These are phyloP conservation scores for Chaetophractus vellerosus DNA, from an alignment of 2,797 vertebrate species.

Conservation along the genomic window DNA sequence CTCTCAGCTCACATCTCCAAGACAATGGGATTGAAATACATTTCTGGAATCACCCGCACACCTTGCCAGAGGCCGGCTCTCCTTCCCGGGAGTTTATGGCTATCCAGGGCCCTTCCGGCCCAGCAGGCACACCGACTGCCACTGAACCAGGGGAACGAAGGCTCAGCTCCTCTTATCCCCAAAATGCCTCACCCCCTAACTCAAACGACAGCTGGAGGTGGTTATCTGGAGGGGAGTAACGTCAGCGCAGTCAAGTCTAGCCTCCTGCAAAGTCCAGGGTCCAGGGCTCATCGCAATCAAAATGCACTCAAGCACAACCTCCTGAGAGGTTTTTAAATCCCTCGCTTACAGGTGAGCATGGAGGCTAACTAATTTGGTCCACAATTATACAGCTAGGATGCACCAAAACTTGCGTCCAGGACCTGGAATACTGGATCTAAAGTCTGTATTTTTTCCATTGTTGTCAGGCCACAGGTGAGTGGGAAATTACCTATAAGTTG, in stretches of 20 bases:
- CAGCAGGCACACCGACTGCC: neutral
- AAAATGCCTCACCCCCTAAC: no score
- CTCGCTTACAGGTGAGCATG: neutral
- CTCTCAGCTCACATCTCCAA: neutral
- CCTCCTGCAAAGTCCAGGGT: neutral
- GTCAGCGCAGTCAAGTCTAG: neutral
- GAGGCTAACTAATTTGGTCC: no score
- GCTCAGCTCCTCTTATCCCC: neutral
- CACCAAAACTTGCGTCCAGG: neutral
- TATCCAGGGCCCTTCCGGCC: neutral
- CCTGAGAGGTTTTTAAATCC: neutral
- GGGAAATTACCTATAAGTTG: neutral
- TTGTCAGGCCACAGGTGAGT: neutral
- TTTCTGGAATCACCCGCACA: neutral
- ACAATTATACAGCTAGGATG: neutral
- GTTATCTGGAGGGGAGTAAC: neutral
- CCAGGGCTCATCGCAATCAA: neutral
- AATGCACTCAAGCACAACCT: slow-evolving; percentile 19
- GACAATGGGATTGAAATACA: neutral
- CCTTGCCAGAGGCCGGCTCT: neutral
- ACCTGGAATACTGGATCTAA: neutral
- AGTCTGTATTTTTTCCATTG: neutral
- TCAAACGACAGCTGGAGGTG: neutral
- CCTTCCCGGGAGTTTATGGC: neutral
- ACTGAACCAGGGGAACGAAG: neutral